Conservation (phyloP, 2,888 invertebrate genomes). For the Plemyria rubiginata region DNA sequence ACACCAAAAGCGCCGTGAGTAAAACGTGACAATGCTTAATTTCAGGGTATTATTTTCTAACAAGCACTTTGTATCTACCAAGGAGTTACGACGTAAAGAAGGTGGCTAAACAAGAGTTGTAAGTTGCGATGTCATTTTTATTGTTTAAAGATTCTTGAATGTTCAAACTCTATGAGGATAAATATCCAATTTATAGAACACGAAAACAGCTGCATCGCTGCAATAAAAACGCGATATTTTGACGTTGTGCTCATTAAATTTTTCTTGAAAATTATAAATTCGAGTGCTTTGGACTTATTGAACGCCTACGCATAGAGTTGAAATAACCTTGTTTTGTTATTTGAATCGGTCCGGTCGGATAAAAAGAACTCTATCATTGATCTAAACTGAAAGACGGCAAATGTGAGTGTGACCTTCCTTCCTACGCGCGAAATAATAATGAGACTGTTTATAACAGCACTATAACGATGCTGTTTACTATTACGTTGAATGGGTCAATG, state of each 20-base stretch:
- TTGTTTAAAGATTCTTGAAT: neutral
- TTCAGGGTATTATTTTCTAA: constrained; percentile 35
- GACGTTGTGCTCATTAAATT: neutral
- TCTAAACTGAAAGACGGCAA: constrained; percentile 26
- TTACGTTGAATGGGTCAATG: constrained; percentile 10
- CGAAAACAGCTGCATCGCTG: neutral
- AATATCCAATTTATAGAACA: too few relatives aligned
- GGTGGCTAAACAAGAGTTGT: neutral
- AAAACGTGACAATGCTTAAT: constrained; percentile 52
- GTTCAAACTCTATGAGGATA: neutral
- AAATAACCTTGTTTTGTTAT: constrained; percentile 19
- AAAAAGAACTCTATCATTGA: constrained; percentile 23
- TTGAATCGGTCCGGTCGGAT: constrained; percentile 14
- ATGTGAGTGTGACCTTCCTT: constrained; percentile 34
- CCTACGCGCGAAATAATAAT: constrained; percentile 15
- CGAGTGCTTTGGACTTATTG: neutral
- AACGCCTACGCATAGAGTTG: neutral
- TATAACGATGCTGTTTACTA: constrained; percentile 12
- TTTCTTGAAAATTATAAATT: constrained; percentile 5
- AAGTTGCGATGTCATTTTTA: constrained; percentile 2
- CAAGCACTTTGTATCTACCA: constrained; percentile 22
- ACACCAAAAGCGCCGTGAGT: constrained; percentile 88
- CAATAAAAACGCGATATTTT: neutral
- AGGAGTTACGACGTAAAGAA: neutral
- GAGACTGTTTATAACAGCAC: constrained; percentile 14